Percentiles rank a stretch among this genome's conserved stretches.
Conservation (phyloP, 23 tunicate genomes). For the Phallusia fumigata region DNA sequence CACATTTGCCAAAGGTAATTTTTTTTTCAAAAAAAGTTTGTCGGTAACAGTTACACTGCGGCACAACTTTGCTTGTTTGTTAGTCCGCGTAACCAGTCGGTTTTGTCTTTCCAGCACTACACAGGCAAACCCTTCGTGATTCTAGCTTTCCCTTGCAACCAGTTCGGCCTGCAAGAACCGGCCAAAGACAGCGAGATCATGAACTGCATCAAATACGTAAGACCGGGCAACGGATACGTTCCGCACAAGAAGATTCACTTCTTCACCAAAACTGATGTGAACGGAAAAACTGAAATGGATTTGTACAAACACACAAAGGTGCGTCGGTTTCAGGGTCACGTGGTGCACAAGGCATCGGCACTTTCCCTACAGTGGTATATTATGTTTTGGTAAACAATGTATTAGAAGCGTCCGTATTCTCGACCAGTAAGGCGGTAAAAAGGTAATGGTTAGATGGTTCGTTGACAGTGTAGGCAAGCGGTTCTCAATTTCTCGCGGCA, state of each 20-base stretch:
- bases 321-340: background rate
- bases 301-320: slow-evolving; percentile 43
- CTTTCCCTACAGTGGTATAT: too few relatives aligned
- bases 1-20: too few relatives aligned
- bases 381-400: too few relatives aligned
- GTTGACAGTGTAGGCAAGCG: too few relatives aligned
- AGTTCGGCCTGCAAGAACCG: slow-evolving; percentile 51
- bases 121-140: background rate
- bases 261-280: slow-evolving; percentile 45
- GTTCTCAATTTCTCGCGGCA: too few relatives aligned
- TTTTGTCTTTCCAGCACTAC: background rate
- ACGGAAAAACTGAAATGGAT: slow-evolving; percentile 28
- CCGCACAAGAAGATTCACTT: slow-evolving; percentile 23
- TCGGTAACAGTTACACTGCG: too few relatives aligned
- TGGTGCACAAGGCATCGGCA: background rate
- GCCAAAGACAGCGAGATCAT: slow-evolving; percentile 20
- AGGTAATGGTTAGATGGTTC: too few relatives aligned
- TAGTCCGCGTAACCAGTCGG: background rate
- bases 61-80: too few relatives aligned
- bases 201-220: slow-evolving; percentile 35
- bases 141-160: slow-evolving; percentile 50
- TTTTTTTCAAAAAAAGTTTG: too few relatives aligned
- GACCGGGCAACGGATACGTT: slow-evolving; percentile 39
- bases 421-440: too few relatives aligned
- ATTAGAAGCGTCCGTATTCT: too few relatives aligned